Evolutionary conservation across 2,888 invertebrate species (phyloP).

Genomic region (Athalia circularis): DNA sequence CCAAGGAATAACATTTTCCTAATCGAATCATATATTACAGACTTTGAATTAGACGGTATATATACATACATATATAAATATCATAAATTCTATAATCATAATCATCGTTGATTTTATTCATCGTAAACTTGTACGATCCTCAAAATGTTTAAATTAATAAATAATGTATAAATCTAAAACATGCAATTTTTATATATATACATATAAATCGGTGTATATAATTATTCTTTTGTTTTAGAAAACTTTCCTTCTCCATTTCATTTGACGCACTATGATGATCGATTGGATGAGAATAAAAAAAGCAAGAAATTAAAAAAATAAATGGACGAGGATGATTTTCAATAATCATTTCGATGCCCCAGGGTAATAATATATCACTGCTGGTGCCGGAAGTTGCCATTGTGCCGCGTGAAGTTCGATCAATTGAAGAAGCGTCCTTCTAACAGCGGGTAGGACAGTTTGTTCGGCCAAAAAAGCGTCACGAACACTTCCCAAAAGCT

Average conservation of each 20-base stretch:
- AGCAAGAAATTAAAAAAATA: background rate
- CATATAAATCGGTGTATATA: background rate
- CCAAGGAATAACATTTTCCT: conserved; percentile 25
- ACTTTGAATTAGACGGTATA: background rate
- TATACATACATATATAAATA: too few species aligned
- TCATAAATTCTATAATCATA: background rate
- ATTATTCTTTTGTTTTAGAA: background rate
- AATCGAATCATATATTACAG: background rate
- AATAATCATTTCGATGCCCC: conserved; percentile 67
- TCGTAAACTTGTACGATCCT: background rate
- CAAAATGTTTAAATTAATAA: background rate
- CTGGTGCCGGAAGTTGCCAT: conserved; percentile 93
- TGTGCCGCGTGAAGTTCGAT: conserved; percentile 93
- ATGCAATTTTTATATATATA: background rate
- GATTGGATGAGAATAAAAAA: background rate
- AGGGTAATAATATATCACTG: conserved; percentile 92
- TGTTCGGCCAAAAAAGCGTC: conserved; percentile 89
- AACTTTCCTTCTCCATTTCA: conserved; percentile 7
- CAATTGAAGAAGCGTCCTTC: conserved; percentile 90
- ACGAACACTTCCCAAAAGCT: conserved; percentile 86
- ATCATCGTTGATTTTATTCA: background rate
- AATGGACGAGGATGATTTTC: background rate
- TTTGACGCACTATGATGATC: background rate
- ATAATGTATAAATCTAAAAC: background rate
- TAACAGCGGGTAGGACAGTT: conserved; percentile 83